phyloP scores from a whole-genome alignment of 2,797 vertebrate species.

The Muscicapa striata region DNA sequence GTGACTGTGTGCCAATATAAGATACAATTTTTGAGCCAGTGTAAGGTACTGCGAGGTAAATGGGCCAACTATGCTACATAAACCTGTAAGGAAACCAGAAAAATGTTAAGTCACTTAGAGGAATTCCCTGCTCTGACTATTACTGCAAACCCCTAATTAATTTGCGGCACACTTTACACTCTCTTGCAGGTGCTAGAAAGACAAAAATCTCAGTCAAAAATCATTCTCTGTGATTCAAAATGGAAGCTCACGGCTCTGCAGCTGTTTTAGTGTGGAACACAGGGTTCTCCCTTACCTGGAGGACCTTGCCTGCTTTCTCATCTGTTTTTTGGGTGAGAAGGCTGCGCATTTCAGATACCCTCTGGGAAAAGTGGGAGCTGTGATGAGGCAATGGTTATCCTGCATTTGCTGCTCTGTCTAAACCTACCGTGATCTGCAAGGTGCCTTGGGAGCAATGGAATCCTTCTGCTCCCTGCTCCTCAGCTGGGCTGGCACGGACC shows the following conservation, averaged over 20 bases:
- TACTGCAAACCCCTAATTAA: neutral
- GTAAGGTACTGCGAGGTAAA: neutral
- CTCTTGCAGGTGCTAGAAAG: neutral
- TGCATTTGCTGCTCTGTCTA: neutral
- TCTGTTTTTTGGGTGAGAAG: neutral
- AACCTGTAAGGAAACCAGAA: neutral
- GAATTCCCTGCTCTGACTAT: neutral
- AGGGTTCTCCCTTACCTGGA: neutral
- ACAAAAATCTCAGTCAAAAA: neutral
- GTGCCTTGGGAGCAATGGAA: neutral
- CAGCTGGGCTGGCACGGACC: neutral
- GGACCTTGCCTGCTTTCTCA: neutral
- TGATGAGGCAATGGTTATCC: neutral
- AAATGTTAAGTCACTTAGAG: constrained; percentile 4
- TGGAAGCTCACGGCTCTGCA: neutral
- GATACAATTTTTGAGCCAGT: neutral
- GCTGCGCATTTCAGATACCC: neutral
- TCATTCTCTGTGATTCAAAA: neutral
- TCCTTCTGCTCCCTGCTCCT: neutral
- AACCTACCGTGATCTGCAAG: rapidly evolving
- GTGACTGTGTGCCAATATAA: neutral
- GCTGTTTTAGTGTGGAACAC: rapidly evolving
- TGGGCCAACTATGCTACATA: neutral
- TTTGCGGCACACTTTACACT: neutral
- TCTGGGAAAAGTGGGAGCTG: neutral